Evolutionary conservation across 2,113 vertebrate genomes (phyloP), one percentile per base, ranked within the genome.

Genomic region (Menura novaehollandiae): DNA sequence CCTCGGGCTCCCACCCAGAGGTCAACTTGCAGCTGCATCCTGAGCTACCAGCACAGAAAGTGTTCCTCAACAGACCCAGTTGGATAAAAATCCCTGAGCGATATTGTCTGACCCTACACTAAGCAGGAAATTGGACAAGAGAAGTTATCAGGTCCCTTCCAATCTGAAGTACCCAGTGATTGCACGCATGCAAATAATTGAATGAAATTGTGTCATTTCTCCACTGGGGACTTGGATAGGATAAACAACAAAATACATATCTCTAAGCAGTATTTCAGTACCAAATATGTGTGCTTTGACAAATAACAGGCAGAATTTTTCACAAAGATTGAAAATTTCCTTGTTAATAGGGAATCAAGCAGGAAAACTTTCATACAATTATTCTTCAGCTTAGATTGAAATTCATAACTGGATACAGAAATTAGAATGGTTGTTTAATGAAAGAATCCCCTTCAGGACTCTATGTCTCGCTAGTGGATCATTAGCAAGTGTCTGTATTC

Each of bases 181-280:
- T 49, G 23, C 18, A 5, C 26, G 26, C 24, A 41, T 41, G 28
- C 5, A 68, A 68, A 59, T 27, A 30, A 69, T 30, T 85, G 7
- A 60, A 49, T 41, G 5, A 76, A 81, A 77, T 22, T 0, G 0
- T 56, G 8, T 16, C 0, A 44, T 88, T 90, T 74, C 7, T 77
- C 21, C 8, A 9, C 5, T 77, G 41, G 20, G 89, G 30, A 60
- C 28, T 43, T 39, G 10, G 24, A 33, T 62, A 33, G 1, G 4
- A 44, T 20, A 81, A 83, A 37, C 20, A 30, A 30, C 6, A 51
- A 20, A 64, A 58, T 28, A 60, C 1, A 9, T 37, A 49, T 7
- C 15, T 74, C 7, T 33, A 33, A 72, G 10, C 18, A 64, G 21
- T 41, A 26, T 39, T 63, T 95, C 15, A 6, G 9, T 92, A 87